phyloP scores from a whole-genome alignment of 2,888 invertebrate species.

The Drosophila helvetica region DNA sequence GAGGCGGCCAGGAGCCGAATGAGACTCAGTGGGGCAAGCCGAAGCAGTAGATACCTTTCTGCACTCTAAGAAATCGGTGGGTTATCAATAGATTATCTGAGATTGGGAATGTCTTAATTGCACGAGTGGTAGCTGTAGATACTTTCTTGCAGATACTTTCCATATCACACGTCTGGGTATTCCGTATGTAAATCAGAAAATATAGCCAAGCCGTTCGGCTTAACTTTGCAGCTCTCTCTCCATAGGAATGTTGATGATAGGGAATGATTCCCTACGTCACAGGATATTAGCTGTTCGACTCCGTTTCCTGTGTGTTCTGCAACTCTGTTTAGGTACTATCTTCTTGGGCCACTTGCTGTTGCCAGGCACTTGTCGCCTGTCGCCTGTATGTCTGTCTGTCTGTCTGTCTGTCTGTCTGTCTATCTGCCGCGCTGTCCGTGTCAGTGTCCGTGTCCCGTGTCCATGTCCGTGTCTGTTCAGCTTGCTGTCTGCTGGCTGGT shows the following conservation, averaged over 20 bases:
- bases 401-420: constrained; percentile 4
- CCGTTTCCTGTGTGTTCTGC: no score
- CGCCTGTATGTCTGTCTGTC: constrained; percentile 9
- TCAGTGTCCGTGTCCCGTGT: constrained; percentile 26
- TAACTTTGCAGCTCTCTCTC: no score
- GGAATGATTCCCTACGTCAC: no score
- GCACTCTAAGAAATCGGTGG: neutral
- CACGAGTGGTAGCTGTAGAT: neutral
- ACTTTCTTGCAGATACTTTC: neutral
- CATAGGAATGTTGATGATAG: no score
- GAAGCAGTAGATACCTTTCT: neutral
- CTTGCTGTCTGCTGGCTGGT: constrained; percentile 38
- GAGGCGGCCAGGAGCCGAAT: neutral
- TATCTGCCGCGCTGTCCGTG: neutral
- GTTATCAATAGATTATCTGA: neutral
- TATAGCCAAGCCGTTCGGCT: no score
- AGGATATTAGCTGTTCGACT: constrained; percentile 10
- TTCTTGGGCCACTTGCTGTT: constrained; percentile 37
- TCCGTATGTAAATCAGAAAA: neutral
- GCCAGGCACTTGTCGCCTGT: constrained; percentile 52
- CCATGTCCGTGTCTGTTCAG: constrained; percentile 41
- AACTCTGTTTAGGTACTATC: constrained; percentile 21
- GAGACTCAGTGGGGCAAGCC: neutral
- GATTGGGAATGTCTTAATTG: neutral
- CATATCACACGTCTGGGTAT: neutral